These are phyloP conservation scores for Hydropotes inermis DNA, from an alignment of 2,113 vertebrate species.

Conservation along the genomic window DNA sequence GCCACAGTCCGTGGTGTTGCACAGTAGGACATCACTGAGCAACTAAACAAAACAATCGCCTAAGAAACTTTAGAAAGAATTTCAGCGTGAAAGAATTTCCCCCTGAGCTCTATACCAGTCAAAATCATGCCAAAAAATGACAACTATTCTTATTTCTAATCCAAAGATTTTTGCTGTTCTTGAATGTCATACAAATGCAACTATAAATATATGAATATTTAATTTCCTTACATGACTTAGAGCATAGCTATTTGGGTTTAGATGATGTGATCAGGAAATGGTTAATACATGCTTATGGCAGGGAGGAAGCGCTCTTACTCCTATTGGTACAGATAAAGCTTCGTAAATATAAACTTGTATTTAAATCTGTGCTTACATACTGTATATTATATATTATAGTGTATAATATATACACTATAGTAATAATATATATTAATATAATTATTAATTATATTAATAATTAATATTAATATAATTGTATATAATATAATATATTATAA, in stretches of 20 bases:
- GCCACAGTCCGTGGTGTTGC: not conserved
- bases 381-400: not conserved
- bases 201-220: not conserved
- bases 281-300: not conserved
- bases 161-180: not conserved
- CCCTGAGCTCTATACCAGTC: not conserved
- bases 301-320: not conserved
- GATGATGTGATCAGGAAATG: not conserved
- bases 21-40: not conserved
- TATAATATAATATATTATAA: no score
- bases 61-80: not conserved
- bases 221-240: not conserved
- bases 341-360: not conserved
- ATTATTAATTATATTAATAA: no score
- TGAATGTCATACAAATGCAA: not conserved
- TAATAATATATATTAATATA: no score
- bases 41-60: not conserved
- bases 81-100: not conserved
- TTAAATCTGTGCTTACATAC: not conserved
- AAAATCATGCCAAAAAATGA: not conserved
- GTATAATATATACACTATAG: no score
- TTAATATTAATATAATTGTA: no score
- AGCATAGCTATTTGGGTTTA: not conserved
- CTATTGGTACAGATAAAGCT: not conserved
- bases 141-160: not conserved